Evolutionary conservation across 1,140 invertebrate species (phyloP).

Genomic region (Aphaenogaster ashmeadi): DNA sequence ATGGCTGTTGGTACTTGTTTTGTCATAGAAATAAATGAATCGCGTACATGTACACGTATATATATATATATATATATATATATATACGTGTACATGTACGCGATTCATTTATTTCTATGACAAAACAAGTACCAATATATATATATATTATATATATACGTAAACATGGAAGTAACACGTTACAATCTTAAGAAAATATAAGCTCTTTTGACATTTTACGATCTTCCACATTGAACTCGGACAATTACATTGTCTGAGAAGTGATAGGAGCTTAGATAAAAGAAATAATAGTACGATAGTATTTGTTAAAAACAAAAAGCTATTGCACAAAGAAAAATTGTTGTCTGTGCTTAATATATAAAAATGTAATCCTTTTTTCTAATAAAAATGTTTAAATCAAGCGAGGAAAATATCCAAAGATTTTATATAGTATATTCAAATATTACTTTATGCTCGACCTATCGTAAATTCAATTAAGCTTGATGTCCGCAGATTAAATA

Average conservation of each 20-base stretch:
- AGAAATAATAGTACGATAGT: background rate
- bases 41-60: background rate
- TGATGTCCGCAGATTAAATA: slow-evolving; percentile 5
- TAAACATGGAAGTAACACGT: background rate
- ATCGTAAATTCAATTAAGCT: slow-evolving; percentile 39
- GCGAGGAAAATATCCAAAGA: background rate
- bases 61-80: too few species aligned
- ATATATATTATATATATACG: too few species aligned
- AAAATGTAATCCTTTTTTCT: background rate
- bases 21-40: slow-evolving; percentile 32
- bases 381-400: background rate
- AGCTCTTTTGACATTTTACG: background rate
- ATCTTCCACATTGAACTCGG: background rate
- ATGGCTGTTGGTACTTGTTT: slow-evolving; percentile 31
- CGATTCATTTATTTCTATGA: too few species aligned
- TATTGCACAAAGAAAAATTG: background rate
- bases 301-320: background rate
- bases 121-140: too few species aligned
- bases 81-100: too few species aligned
- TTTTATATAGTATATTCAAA: background rate
- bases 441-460: slow-evolving; percentile 36
- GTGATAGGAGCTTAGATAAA: background rate
- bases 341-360: background rate
- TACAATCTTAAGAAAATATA: background rate
- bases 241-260: background rate